Percentiles rank a stretch among this genome's conserved stretches.
These are phyloP conservation scores for Chauna torquata DNA, from an alignment of 2,113 vertebrate species.

Conservation along the genomic window DNA sequence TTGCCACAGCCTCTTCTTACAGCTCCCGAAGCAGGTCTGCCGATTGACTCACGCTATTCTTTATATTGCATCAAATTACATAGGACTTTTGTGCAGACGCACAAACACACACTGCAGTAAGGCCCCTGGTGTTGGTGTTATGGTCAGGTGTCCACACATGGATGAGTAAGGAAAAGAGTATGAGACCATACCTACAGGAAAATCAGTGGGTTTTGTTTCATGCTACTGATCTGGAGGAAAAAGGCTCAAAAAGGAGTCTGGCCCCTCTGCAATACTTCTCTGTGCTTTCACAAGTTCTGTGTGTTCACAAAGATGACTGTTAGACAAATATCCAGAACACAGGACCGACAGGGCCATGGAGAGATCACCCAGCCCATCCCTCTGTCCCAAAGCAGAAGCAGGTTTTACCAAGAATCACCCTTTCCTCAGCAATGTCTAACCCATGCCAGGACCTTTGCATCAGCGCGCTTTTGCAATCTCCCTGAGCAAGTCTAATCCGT, in stretches of 20 bases:
- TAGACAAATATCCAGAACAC: not conserved
- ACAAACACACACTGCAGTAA: accelerated
- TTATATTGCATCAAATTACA: not conserved
- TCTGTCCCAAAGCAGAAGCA: not conserved
- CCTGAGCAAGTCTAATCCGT: not conserved
- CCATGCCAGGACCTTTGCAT: not conserved
- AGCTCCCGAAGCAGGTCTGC: not conserved
- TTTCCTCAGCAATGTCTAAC: not conserved
- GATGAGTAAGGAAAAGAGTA: not conserved
- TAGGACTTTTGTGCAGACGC: not conserved
- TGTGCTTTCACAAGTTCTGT: not conserved
- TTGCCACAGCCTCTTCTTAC: accelerated
- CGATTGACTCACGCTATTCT: not conserved
- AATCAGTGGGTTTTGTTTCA: accelerated
- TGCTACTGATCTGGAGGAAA: not conserved
- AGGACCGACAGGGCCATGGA: not conserved
- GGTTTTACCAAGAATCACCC: not conserved
- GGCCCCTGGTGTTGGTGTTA: not conserved
- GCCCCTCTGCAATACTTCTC: not conserved
- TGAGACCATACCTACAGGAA: not conserved
- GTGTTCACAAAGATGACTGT: not conserved
- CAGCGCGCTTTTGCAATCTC: not conserved
- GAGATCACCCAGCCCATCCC: not conserved
- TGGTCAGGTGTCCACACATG: accelerated
- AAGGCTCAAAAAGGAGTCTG: not conserved